phyloP scores from a whole-genome alignment of 2,113 vertebrate genomes.

The Morphnarchus princeps region DNA sequence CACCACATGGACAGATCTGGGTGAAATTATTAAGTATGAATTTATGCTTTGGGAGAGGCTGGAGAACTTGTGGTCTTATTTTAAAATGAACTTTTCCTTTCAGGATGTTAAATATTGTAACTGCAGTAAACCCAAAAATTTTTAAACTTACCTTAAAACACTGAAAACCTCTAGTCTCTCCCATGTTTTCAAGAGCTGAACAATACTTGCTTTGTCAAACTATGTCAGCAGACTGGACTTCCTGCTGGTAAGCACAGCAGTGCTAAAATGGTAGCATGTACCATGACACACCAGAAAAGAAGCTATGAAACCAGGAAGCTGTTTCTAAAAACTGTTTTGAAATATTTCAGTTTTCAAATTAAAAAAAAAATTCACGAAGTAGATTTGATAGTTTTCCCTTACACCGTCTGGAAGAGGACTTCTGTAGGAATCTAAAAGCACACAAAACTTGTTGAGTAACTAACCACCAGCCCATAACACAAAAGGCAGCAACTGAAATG shows the following conservation, averaged over 20 bases:
- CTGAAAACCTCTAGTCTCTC: background rate
- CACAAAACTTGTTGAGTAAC: background rate
- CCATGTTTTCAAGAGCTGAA: background rate
- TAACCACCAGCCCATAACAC: background rate
- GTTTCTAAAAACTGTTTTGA: background rate
- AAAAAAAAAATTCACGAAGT: background rate
- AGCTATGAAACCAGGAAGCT: background rate
- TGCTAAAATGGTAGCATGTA: background rate
- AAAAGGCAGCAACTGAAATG: background rate
- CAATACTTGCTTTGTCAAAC: background rate
- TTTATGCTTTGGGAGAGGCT: background rate
- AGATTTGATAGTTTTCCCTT: background rate
- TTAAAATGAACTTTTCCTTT: background rate
- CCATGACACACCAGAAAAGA: background rate
- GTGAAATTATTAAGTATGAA: background rate
- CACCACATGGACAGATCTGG: background rate
- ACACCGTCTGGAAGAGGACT: background rate
- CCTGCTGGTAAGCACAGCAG: background rate
- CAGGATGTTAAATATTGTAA: background rate
- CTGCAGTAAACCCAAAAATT: rapidly evolving
- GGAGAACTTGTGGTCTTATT: background rate
- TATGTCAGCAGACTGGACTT: background rate
- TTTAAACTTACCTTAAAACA: background rate
- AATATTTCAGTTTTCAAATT: background rate
- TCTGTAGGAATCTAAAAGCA: background rate